Evolutionary conservation across 2,113 vertebrate species (phyloP), one percentile per base, ranked within the genome.

Genomic region (Scomber scombrus): DNA sequence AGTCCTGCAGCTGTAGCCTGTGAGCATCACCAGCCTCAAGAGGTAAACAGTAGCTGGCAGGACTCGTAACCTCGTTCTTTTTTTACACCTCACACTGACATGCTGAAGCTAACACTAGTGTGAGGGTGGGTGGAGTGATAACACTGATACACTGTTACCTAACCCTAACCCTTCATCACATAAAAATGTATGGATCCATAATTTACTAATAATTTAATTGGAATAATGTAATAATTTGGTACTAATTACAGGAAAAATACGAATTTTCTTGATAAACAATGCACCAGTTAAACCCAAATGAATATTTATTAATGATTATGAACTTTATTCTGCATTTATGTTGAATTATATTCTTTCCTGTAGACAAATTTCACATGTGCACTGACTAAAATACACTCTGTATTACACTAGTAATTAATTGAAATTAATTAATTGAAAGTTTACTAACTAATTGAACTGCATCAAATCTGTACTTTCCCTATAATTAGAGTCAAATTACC

Each of bases 31-130:
- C 12, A 9, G 19, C 15, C 26, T 56, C 50, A 52, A 90, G 57
- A 71, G 49, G 47, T 66, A 29, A 85, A n/a, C 18, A 54, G 58
- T 15, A 29, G 52, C 49, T 43, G 40, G 61, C 43, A 40, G 56
- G n/a, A 14, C 57, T 50, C 64, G 6, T 10, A 21, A 31, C 71
- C 58, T 51, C 18, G 1, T 29, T 34, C 26, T 76, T 40, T 40
- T 40, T 40, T 40, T 69, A 67, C 58, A 73, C 54, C 64, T 89
- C 79, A 75, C 81, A 81, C 71, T 7, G 51, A 26, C 19, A 71
- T 15, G 64, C 75, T 76, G 45, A 90, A 65, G n/a, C 11, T 68
- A 56, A 71, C 84, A 76, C 29, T 12, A 47, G 50, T 49, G 55
- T 63, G 78, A 50, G 40, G 21, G 9, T 21, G 62, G 52, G 18